Conservation (phyloP, 1,140 invertebrate genomes). For the Trichogramma pretiosum region DNA sequence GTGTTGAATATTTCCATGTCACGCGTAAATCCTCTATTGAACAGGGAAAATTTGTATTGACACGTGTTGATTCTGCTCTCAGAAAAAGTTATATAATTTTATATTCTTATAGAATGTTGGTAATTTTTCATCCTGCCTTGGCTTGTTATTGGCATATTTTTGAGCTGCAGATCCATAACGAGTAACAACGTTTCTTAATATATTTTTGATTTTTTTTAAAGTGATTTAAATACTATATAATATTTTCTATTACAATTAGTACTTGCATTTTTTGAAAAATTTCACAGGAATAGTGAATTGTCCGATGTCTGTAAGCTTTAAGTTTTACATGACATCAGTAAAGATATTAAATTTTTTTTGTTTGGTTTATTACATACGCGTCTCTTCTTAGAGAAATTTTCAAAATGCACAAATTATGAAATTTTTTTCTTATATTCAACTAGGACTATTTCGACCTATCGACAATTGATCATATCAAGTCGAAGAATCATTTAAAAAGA, state of each 20-base stretch:
- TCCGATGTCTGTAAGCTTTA: not conserved
- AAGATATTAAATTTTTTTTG: not conserved
- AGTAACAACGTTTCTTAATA: slow-evolving; percentile 7
- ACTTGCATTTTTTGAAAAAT: slow-evolving; percentile 4
- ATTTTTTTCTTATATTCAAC: not conserved
- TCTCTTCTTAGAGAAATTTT: slow-evolving; percentile 1
- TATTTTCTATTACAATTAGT: not conserved
- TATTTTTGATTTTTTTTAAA: not conserved
- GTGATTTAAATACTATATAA: slow-evolving; percentile 8
- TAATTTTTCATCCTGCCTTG: no score
- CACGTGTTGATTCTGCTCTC: slow-evolving; percentile 1
- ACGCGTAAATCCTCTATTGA: slow-evolving; percentile 6
- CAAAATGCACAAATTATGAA: slow-evolving; percentile 6
- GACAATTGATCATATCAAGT: slow-evolving; percentile 9
- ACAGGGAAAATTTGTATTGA: no score
- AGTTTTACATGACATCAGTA: not conserved
- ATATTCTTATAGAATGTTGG: not conserved
- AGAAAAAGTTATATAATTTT: not conserved
- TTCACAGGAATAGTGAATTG: not conserved
- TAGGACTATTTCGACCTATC: not conserved
- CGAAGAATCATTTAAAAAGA: slow-evolving; percentile 26
- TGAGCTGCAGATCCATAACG: slow-evolving; percentile 3
- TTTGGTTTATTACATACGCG: slow-evolving; percentile 2
- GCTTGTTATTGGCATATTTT: not conserved
- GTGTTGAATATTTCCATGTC: slow-evolving; percentile 4